Base-by-base conservation (phyloP, 2,113 vertebrate genomes). In the Carlito syrichta region DNA sequence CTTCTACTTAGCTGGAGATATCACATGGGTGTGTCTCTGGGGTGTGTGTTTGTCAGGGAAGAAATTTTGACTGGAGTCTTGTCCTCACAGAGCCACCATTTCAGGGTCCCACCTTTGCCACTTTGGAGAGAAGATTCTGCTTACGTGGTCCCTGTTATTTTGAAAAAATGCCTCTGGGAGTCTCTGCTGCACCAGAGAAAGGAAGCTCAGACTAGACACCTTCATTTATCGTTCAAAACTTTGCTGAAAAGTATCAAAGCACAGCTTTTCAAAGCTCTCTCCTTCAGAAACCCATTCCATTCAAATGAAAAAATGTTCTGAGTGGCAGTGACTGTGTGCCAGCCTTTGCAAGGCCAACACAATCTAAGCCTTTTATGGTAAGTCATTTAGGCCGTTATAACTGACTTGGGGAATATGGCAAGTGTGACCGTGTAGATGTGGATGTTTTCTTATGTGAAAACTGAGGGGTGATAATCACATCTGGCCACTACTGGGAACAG, bases 241-340 rank as follows among this genome's bases (percentile, higher is more conserved):
- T 69, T 43, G 6, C 66, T 94, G 54, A 32, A 58, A 56, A 96
- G 6, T 60, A 62, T 38, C 88, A 81, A 63, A 66, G 45, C 45
- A 50, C 9, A 81, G 35, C 8, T 85, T 85, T 94, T 63, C 62
- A 74, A 74, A 60, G 2, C 8, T 73, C 25, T 89, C 45, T 89
- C 20, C 30, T 95, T 90, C 56, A 94, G 52, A 91, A 96, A 95
- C 3, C 13, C 50, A 88, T 69, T 96, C 48, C 27, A 56, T 87
- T 45, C 10, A 89, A 63, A 83, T n/a, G 60, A 48, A 58, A 87
- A 30, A 50, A 76, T 35, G 77, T 30, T 93, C 2, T 56, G 60
- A 78, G 60, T 71, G 30, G 7, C 5, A 78, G 45, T 87, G 66
- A 89, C 40, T 73, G 40, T 77, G 30, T 48, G 10, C 60, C 60